These are phyloP conservation scores for Neogobius melanostomus DNA, from an alignment of 2,113 vertebrate species.

Conservation along the genomic window DNA sequence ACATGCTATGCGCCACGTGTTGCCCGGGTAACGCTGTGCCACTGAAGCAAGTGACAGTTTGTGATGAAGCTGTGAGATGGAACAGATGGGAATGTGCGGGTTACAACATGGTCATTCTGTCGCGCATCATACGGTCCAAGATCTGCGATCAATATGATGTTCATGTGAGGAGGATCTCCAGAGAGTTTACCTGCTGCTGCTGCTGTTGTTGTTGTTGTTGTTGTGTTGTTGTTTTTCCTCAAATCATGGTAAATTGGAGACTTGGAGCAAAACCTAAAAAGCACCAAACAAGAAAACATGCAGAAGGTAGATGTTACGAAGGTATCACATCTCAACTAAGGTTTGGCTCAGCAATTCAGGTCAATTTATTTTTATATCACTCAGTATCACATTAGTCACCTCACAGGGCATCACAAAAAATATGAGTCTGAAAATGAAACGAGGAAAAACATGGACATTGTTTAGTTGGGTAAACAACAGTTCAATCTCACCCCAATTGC, in stretches of 20 bases:
- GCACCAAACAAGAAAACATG: no score
- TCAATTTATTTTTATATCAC: no score
- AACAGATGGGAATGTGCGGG: slow-evolving; percentile 66
- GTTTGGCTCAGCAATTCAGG: no score
- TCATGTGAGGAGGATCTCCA: background rate
- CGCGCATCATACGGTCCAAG: slow-evolving; percentile 23
- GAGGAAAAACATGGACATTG: background rate
- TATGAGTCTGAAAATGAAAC: background rate
- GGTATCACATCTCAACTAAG: no score
- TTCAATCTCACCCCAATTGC: no score
- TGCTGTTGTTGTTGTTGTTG: no score
- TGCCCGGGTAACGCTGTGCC: slow-evolving; percentile 67
- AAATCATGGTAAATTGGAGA: background rate
- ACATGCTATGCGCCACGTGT: slow-evolving; percentile 41
- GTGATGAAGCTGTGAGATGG: slow-evolving; percentile 58
- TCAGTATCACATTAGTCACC: no score
- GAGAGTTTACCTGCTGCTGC: background rate
- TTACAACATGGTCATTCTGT: slow-evolving; percentile 51
- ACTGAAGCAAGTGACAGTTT: slow-evolving; percentile 64
- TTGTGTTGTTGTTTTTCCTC: background rate
- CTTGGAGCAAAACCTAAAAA: no score
- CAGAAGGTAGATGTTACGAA: no score
- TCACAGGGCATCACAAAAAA: no score
- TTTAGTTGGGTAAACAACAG: background rate
- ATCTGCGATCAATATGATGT: slow-evolving; percentile 4